Percentiles rank a stretch among this genome's conserved stretches.
Evolutionary conservation across 2,888 invertebrate species (phyloP).

Genomic region (Resseliella maxima): DNA sequence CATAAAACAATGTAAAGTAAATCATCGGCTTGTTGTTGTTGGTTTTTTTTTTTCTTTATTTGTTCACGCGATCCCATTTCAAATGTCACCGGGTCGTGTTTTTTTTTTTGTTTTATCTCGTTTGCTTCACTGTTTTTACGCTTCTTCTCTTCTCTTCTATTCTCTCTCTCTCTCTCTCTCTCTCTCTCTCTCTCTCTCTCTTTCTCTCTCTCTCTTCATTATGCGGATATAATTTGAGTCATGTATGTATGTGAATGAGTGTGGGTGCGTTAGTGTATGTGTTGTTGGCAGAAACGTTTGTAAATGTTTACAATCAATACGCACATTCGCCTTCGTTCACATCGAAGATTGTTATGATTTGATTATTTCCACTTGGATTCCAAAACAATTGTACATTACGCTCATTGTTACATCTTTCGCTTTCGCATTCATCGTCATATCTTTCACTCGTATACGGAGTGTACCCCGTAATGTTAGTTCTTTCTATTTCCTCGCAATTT

Average conservation of each 20-base stretch:
- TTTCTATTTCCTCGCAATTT: too few relatives aligned
- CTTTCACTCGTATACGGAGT: too few relatives aligned
- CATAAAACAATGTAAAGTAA: neutral
- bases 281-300: neutral
- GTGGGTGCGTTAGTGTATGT: too few relatives aligned
- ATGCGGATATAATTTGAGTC: slow-evolving; percentile 10
- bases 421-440: too few relatives aligned
- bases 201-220: neutral
- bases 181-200: neutral
- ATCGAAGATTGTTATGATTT: slow-evolving; percentile 34
- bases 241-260: too few relatives aligned
- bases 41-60: neutral
- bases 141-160: neutral
- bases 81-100: neutral
- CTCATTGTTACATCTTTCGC: neutral
- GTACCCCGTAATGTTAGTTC: too few relatives aligned
- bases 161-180: neutral
- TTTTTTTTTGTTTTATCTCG: neutral
- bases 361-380: slow-evolving; percentile 34
- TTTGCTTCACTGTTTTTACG: too few relatives aligned
- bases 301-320: slow-evolving; percentile 19
- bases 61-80: neutral
- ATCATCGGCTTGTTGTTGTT: too few relatives aligned
- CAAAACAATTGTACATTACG: neutral
- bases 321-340: neutral